phyloP scores from a whole-genome alignment of 2,113 vertebrate species.

The Nycticebus coucang region DNA sequence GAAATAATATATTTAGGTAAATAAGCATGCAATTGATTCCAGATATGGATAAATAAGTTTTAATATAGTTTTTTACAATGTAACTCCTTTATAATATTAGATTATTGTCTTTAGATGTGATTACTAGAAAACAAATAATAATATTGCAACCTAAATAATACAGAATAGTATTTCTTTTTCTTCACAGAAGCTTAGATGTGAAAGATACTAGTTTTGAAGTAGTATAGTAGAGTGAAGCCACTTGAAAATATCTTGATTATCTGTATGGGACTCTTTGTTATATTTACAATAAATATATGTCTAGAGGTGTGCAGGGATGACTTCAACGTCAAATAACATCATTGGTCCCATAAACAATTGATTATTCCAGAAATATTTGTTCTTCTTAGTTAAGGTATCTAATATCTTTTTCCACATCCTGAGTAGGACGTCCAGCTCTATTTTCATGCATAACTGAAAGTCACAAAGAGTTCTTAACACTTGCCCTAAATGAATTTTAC shows the following conservation, averaged over 20 bases:
- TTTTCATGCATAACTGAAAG: background rate
- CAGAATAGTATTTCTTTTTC: background rate
- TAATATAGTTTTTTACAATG: background rate
- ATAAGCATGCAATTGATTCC: background rate
- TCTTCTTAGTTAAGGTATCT: background rate
- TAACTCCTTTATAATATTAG: constrained; percentile 1
- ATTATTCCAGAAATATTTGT: background rate
- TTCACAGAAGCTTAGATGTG: background rate
- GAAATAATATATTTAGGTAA: constrained; percentile 46
- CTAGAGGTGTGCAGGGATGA: background rate
- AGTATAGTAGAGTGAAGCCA: background rate
- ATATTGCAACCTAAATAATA: background rate
- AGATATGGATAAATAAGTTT: constrained; percentile 38
- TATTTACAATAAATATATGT: background rate
- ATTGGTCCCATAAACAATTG: background rate
- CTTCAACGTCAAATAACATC: background rate
- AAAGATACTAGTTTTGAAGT: background rate
- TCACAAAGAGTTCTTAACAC: background rate
- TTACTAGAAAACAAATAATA: background rate
- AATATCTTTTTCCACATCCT: background rate
- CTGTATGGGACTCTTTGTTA: background rate
- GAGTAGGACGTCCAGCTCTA: background rate
- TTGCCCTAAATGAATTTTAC: background rate
- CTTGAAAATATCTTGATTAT: background rate
- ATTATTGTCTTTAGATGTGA: background rate